Conservation (phyloP, 2,113 vertebrate genomes). For the Amazona guildingii region DNA sequence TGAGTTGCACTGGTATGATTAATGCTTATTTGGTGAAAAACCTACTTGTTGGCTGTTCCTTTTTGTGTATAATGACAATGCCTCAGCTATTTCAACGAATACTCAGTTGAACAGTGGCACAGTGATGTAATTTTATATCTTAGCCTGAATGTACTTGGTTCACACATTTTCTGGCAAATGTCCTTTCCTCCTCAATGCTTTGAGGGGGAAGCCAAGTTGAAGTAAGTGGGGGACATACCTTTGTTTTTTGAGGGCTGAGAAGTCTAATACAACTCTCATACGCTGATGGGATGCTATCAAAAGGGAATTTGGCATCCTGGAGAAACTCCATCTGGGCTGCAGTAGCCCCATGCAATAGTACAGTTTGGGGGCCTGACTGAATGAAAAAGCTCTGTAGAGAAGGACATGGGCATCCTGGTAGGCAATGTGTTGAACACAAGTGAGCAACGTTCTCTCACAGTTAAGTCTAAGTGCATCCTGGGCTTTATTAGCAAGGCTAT, state of each 20-base stretch:
- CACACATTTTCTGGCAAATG: not conserved
- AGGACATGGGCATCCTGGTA: not conserved
- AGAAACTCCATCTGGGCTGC: not conserved
- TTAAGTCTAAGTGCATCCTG: not conserved
- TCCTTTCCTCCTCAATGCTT: not conserved
- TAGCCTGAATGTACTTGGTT: not conserved
- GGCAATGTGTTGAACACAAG: not conserved
- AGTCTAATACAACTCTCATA: not conserved
- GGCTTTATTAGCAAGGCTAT: not conserved
- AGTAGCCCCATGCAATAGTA: not conserved
- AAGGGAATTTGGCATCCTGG: not conserved
- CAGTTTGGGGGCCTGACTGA: not conserved
- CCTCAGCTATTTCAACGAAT: not conserved
- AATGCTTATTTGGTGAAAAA: not conserved
- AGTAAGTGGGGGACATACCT: not conserved
- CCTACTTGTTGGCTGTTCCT: not conserved
- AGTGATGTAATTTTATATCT: not conserved
- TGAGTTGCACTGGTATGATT: not conserved
- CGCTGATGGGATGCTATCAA: not conserved
- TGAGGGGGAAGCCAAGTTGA: not conserved
- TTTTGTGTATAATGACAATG: not conserved
- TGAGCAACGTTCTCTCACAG: not conserved
- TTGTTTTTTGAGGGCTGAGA: not conserved
- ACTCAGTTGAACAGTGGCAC: not conserved
- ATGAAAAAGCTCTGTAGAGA: not conserved